These are phyloP conservation scores for Condylura cristata DNA, from an alignment of 2,113 vertebrate species.

Conservation along the genomic window DNA sequence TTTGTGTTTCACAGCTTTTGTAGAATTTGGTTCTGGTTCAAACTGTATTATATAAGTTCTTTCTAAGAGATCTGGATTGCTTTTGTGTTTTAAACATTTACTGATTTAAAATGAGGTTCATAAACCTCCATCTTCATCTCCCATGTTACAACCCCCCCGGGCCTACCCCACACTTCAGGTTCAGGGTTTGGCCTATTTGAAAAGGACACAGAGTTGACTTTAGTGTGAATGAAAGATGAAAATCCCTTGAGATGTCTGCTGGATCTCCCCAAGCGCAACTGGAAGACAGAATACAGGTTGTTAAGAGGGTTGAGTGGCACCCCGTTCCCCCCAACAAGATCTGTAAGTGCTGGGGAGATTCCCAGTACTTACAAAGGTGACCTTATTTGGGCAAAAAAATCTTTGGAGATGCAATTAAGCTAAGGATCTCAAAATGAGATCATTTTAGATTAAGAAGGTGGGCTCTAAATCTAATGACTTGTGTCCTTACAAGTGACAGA, in stretches of 20 bases:
- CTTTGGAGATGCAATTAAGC: conserved; percentile 32
- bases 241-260: conserved; percentile 13
- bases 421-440: background rate
- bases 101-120: background rate
- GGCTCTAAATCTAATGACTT: background rate
- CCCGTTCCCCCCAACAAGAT: background rate
- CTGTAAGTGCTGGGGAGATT: background rate
- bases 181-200: conserved; percentile 42
- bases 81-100: background rate
- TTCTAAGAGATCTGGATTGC: background rate
- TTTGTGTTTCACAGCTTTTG: background rate
- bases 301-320: background rate
- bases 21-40: background rate
- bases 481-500: background rate
- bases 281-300: background rate
- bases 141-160: background rate
- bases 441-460: conserved; percentile 7
- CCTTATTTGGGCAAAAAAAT: background rate
- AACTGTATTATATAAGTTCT: background rate
- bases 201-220: conserved; percentile 53
- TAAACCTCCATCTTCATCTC: background rate
- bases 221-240: background rate
- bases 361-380: background rate
- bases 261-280: background rate
- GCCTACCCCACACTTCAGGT: background rate